Conservation (phyloP, 2,888 invertebrate species). For the Plebejus melissa region DNA sequence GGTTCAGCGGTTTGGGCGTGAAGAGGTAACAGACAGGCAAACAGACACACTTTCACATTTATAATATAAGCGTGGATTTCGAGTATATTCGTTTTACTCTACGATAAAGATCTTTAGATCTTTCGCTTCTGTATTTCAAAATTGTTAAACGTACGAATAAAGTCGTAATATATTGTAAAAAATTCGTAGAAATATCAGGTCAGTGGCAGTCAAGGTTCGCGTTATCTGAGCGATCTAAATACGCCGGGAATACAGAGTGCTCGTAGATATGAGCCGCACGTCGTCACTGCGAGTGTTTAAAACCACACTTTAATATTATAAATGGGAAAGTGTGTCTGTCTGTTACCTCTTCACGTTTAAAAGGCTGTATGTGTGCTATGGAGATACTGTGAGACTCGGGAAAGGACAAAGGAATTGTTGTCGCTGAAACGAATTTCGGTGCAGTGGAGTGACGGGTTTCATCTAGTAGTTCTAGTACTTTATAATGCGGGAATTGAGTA, state of each 20-base stretch:
- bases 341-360: background rate
- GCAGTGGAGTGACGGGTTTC: no score
- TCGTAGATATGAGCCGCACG: conserved; percentile 33
- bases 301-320: conserved; percentile 28
- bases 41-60: no score
- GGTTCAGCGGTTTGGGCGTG: no score
- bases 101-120: no score
- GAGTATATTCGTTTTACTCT: no score
- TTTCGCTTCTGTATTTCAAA: background rate
- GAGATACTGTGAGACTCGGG: no score
- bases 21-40: no score
- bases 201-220: conserved; percentile 36
- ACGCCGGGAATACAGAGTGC: conserved; percentile 37
- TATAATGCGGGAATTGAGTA: background rate
- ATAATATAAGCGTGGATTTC: no score
- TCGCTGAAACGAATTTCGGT: background rate
- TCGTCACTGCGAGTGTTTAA: conserved; percentile 38
- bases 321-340: conserved; percentile 9
- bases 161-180: conserved; percentile 9
- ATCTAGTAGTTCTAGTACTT: background rate
- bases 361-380: no score
- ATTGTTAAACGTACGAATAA: background rate
- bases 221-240: conserved; percentile 39
- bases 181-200: conserved; percentile 31
- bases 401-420: background rate